Base-by-base conservation (phyloP, 2,797 vertebrate species). In the Pseudochirops cupreus region DNA sequence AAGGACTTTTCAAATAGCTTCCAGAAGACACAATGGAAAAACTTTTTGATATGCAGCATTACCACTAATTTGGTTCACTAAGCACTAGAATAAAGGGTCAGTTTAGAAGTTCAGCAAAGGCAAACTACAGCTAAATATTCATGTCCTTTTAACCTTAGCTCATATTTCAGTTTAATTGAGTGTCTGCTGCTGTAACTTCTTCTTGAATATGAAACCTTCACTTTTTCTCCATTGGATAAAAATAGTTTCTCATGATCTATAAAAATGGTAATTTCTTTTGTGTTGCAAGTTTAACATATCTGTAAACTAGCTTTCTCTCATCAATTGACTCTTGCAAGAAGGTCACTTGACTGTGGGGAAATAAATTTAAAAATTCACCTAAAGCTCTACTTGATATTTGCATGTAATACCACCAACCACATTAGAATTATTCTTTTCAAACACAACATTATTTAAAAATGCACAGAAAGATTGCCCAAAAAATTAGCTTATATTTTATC, bases 51-150 rank as follows among this genome's bases (percentile, higher is more conserved):
- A 33, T 39, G 52, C 33, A 87, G 91, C n/a, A 5, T 94, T 93
- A 54, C 92, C 16, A 82, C 56, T 12, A 54, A 0, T 91, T 93
- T 95, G 46, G 39, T 56, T 92, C 1, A 57, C 33, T 56, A 11
- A 59, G 58, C 67, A 90, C 5, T 56, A 46, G 94, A 96, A 93
- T 93, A 94, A 91, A 29, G 89, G 33, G 1, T 93, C 89, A 93
- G 14, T 39, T 91, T 54, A 53, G 52, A 95, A 94, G 12, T 2
- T 10, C 92, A 2, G 0, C 92, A 1, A n/a, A 56, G 2, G 33
- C 94, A 90, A 96, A 94, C 92, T 90, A 50, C 5, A 54, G 28
- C 92, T 95, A 96, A 94, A 67, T 94, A 92, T 18, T 94, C 54
- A 62, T 11, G 28, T 91, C 24, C 6, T 91, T 94, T 94, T 93